phyloP scores from a whole-genome alignment of 2,797 vertebrate genomes.

The Luscinia luscinia region DNA sequence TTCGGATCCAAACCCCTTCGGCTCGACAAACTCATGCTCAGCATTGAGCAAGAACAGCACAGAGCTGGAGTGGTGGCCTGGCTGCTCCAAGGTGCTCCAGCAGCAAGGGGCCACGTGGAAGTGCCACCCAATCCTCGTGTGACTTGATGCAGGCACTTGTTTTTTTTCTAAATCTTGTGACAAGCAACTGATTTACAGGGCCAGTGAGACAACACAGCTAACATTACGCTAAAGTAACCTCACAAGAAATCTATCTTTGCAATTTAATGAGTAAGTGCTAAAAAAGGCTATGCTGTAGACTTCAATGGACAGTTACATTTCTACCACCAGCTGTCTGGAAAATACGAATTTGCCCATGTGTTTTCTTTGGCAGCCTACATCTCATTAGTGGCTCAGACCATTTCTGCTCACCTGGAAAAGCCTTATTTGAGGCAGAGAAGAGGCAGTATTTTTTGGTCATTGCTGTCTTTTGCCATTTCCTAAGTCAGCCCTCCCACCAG shows the following conservation, averaged over 20 bases:
- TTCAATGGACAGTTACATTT: neutral
- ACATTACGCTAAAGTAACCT: neutral
- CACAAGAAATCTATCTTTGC: neutral
- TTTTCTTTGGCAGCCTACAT: conserved; percentile 45
- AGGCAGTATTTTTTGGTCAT: conserved; percentile 29
- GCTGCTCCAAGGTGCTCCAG: neutral
- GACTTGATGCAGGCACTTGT: neutral
- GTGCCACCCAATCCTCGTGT: neutral
- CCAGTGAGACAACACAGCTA: neutral
- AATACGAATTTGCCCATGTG: conserved; percentile 8
- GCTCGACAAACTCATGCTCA: neutral
- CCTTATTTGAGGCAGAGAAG: conserved; percentile 57
- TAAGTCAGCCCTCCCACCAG: neutral
- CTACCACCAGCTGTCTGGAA: conserved; percentile 48
- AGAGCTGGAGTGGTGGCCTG: neutral
- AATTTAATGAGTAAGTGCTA: neutral
- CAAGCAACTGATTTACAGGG: conserved; percentile 8
- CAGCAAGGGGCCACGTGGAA: neutral
- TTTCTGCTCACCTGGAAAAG: conserved; percentile 72
- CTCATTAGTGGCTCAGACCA: conserved; percentile 17
- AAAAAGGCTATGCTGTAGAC: neutral
- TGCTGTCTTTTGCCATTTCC: conserved; percentile 36
- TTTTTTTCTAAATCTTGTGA: conserved; percentile 5
- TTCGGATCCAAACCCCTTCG: neutral
- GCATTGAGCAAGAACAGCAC: neutral